Percentiles rank a stretch among this genome's conserved stretches.
Conservation (phyloP, 2,113 vertebrate genomes). For the Guaruba guarouba region DNA sequence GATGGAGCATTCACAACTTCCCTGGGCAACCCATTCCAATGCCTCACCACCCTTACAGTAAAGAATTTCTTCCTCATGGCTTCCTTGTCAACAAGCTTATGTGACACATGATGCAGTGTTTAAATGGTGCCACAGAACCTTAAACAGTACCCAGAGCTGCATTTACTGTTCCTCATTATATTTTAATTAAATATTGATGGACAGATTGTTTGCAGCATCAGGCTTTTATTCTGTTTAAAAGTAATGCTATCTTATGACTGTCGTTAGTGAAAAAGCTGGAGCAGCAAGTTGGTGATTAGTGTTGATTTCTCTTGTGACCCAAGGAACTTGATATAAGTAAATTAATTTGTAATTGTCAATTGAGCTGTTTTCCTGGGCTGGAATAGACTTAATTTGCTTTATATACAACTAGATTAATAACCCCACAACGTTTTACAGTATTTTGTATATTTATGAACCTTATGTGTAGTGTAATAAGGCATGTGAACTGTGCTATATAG, state of each 20-base stretch:
- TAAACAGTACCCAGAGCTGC: not conserved
- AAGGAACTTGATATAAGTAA: not conserved
- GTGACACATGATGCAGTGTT: not conserved
- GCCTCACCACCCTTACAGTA: no score
- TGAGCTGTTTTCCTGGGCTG: not conserved
- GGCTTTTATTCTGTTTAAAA: conserved; percentile 17
- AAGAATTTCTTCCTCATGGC: no score
- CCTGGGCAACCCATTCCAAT: no score
- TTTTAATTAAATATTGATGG: conserved; percentile 41
- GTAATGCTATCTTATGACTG: not conserved
- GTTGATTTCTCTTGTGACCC: not conserved
- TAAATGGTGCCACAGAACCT: not conserved
- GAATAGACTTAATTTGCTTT: not conserved
- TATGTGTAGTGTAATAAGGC: not conserved
- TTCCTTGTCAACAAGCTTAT: not conserved
- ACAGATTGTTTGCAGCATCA: conserved; percentile 8
- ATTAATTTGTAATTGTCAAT: not conserved
- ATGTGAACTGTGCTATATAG: not conserved
- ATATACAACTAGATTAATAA: not conserved
- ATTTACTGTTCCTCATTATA: conserved; percentile 3
- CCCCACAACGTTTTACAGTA: not conserved
- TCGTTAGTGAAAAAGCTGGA: conserved; percentile 10
- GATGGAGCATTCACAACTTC: no score
- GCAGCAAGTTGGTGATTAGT: conserved; percentile 13
- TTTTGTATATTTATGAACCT: not conserved